These are phyloP conservation scores for Pinctada fucata DNA, from an alignment of 2,888 invertebrate species.

Conservation along the genomic window DNA sequence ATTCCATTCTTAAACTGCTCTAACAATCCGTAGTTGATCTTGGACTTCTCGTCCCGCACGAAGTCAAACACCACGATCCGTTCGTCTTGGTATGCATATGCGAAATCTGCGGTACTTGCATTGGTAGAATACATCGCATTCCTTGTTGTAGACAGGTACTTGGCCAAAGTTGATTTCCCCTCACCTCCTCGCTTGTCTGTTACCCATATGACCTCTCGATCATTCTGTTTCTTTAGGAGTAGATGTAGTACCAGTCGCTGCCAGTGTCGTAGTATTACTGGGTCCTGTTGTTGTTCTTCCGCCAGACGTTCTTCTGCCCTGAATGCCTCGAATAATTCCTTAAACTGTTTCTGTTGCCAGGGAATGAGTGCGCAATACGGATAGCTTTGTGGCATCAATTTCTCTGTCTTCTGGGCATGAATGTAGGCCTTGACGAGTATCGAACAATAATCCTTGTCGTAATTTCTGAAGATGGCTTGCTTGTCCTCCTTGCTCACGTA, in stretches of 20 bases:
- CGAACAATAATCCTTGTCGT: too few relatives aligned
- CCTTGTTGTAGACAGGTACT: not conserved
- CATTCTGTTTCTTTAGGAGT: not conserved
- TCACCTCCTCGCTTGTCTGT: not conserved
- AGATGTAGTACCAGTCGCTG: not conserved
- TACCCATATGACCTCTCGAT: not conserved
- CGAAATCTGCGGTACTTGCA: not conserved
- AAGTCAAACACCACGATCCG: constrained; percentile 2
- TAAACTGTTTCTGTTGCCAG: not conserved
- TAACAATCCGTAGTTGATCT: not conserved
- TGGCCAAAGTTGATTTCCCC: not conserved
- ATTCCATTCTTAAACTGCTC: not conserved
- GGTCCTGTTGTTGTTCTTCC: not conserved
- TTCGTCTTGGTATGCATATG: not conserved
- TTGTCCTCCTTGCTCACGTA: too few relatives aligned
- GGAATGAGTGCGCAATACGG: not conserved
- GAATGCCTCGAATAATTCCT: not conserved
- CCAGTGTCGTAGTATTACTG: not conserved
- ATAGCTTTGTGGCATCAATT: not conserved
- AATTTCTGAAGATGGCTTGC: too few relatives aligned
- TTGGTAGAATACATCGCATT: not conserved
- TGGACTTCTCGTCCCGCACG: not conserved
- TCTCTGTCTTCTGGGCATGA: not conserved
- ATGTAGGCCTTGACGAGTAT: too few relatives aligned
- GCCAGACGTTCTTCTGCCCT: not conserved